Evolutionary conservation across 2,888 invertebrate genomes (phyloP), one percentile per base, ranked within the genome.

Genomic region (Andricus quercusramuli): DNA sequence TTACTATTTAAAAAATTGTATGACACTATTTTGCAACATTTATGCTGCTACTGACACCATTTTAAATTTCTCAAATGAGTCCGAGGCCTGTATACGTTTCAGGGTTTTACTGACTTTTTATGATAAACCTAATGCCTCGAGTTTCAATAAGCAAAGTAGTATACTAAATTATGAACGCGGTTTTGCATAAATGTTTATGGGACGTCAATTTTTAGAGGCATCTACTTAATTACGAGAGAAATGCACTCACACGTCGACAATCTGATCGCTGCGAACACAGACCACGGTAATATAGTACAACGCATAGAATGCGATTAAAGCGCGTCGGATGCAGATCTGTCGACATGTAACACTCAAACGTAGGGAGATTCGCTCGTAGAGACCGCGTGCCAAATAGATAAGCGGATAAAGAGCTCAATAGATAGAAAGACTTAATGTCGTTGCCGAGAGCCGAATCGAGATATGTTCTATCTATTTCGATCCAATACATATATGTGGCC

Each of bases 401-500:
- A 83, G 78, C 80, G 80, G 83, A 79, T 83, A 80, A 80, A 79
- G 80, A 47, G 56, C 65, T 47, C 74, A 78, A 80, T 80, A 78
- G 80, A 78, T 70, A 66, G 70, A 70, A 78, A 78, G 78, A 78
- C 78, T 80, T 80, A 78, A 78, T 74, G 78, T 80, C 66, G 78
- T 78, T 78, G 56, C 59, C 56, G 56, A 68, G 62, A 77, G 67
- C 22, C 44, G 67, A 67, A 67, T 67, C 77, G 59, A 76, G 51
- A 51, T 51, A 20, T 67, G 41, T 13, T 41, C 67, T 41, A 67
- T 25, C 22, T 22, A 67, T 15, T 67, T 25, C 22, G 13, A 22
- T 41, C 22, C 67, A 44, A 59, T 56, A 78, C 20, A 13, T 22
- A n/a, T 67, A 13, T 15, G 13, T 44, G 41, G 22, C 67, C 20